phyloP scores from a whole-genome alignment of 2,797 vertebrate species.

The Cirrhinus molitorella region DNA sequence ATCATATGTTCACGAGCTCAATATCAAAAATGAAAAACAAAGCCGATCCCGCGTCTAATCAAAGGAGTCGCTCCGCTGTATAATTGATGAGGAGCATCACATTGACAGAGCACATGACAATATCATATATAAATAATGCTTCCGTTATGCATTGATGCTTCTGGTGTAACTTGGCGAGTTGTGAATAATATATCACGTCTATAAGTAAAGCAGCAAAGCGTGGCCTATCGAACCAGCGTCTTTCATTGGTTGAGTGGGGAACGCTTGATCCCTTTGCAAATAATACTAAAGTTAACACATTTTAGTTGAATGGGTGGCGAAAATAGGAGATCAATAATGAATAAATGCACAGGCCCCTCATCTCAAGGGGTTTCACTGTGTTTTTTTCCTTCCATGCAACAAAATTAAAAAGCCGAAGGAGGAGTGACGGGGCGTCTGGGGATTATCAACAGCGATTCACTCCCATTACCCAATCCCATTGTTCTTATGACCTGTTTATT shows the following conservation, averaged over 20 bases:
- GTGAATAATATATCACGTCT: constrained; percentile 76
- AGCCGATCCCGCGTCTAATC: constrained; percentile 58
- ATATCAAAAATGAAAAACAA: constrained; percentile 45
- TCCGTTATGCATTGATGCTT: constrained; percentile 60
- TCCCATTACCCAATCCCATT: constrained; percentile 87
- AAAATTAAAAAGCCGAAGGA: constrained; percentile 90
- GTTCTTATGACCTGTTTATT: constrained; percentile 90
- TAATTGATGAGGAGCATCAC: constrained; percentile 66
- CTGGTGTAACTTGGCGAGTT: constrained; percentile 67
- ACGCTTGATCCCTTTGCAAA: constrained; percentile 86
- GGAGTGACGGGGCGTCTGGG: constrained; percentile 78
- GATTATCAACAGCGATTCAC: constrained; percentile 88
- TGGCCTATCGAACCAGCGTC: constrained; percentile 67
- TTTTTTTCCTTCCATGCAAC: constrained; percentile 85
- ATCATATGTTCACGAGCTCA: constrained; percentile 46
- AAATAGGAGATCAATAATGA: constrained; percentile 91
- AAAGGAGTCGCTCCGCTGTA: constrained; percentile 65
- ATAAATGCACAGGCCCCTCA: constrained; percentile 90
- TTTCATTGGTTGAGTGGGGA: constrained; percentile 75
- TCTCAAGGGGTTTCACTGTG: constrained; percentile 82
- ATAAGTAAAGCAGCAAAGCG: constrained; percentile 69
- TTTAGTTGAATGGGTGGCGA: constrained; percentile 71
- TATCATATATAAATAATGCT: constrained; percentile 66
- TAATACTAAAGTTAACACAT: constrained; percentile 90
- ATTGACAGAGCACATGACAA: constrained; percentile 62